Percentiles rank a stretch among this genome's conserved stretches.
phyloP scores from a whole-genome alignment of 1,140 invertebrate genomes.

The Hylyphantes graminicola region DNA sequence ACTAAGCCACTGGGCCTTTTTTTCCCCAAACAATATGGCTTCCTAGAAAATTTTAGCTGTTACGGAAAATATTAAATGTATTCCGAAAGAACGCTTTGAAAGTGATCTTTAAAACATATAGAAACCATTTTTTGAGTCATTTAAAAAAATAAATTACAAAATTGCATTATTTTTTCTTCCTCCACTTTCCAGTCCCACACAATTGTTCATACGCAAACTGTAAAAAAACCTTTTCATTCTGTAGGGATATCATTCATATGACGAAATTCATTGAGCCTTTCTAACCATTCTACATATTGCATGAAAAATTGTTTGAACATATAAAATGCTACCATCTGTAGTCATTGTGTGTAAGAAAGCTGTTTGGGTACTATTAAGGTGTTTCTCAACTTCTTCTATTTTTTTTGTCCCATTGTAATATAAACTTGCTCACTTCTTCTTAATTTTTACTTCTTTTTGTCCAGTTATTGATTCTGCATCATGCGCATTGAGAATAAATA shows the following conservation, averaged over 20 bases:
- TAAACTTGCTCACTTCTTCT: background rate
- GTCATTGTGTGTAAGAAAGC: background rate
- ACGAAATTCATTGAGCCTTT: conserved; percentile 1
- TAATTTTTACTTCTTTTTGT: background rate
- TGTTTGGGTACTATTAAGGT: background rate
- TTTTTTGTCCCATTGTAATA: conserved; percentile 1
- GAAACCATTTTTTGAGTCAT: background rate
- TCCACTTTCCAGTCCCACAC: background rate
- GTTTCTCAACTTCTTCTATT: background rate
- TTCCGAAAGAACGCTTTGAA: background rate
- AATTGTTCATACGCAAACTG: background rate
- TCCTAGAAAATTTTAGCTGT: no score
- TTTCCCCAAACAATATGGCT: no score
- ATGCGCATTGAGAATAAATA: no score
- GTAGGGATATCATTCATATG: background rate
- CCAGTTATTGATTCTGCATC: no score
- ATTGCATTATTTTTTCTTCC: background rate
- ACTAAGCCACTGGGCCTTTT: no score
- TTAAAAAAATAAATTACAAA: background rate
- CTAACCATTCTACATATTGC: conserved; percentile 2
- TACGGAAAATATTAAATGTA: background rate
- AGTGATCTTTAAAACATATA: background rate
- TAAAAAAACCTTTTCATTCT: background rate
- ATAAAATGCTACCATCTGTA: no score
- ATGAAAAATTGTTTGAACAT: background rate